phyloP scores from a whole-genome alignment of 2,797 vertebrate species.

The Spizella passerina region DNA sequence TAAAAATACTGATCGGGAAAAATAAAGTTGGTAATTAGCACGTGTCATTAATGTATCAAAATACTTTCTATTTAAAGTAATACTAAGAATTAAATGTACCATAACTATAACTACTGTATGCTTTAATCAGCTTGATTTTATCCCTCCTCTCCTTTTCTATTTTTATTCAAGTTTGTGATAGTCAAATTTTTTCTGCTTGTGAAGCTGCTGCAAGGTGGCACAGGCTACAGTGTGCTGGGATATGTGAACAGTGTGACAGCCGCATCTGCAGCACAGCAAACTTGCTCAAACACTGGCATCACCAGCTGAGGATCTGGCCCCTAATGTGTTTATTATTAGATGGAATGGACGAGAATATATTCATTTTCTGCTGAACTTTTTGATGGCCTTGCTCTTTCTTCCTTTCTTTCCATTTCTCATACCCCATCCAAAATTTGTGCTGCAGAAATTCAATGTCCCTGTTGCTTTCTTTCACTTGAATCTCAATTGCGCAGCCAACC shows the following conservation, averaged over 20 bases:
- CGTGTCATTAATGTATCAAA: background rate
- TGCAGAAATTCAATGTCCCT: slow-evolving; percentile 24
- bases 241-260: background rate
- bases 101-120: background rate
- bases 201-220: background rate
- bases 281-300: background rate
- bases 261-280: background rate
- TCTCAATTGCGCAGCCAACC: slow-evolving; percentile 67
- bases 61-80: background rate
- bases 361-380: slow-evolving; percentile 50
- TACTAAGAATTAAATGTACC: background rate
- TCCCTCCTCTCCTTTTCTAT: rapidly evolving
- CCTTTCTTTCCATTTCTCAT: slow-evolving; percentile 32
- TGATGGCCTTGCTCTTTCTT: slow-evolving; percentile 13
- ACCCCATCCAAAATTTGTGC: slow-evolving; percentile 30
- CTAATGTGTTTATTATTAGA: slow-evolving; percentile 34
- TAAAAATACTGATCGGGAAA: background rate
- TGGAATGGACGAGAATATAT: background rate
- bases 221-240: background rate
- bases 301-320: background rate
- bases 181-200: background rate
- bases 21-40: background rate
- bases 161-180: background rate
- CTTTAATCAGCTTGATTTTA: background rate
- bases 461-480: slow-evolving; percentile 33